Percentiles rank a stretch among this genome's conserved stretches.
These are phyloP conservation scores for Pseudobourletiella spinata DNA, from an alignment of 1,140 invertebrate genomes.

Conservation along the genomic window DNA sequence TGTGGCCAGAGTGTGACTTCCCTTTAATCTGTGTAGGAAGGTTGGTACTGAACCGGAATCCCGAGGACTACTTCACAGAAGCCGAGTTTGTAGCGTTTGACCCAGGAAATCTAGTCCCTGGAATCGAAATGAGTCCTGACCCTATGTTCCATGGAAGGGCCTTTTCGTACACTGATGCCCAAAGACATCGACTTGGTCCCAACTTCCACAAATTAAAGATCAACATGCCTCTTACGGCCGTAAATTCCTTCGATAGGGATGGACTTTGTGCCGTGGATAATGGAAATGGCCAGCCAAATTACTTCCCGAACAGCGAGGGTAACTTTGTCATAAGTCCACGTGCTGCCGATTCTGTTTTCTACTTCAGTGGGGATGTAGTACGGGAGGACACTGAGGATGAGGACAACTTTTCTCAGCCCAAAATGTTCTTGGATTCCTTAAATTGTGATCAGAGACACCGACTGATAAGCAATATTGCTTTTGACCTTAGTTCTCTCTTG, in stretches of 20 bases:
- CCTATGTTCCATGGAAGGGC: slow-evolving; percentile 67
- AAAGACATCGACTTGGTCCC: slow-evolving; percentile 80
- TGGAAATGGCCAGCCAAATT: slow-evolving; percentile 72
- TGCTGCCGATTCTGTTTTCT: too few relatives aligned
- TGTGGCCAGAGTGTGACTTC: too few relatives aligned
- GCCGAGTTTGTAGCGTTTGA: slow-evolving; percentile 74
- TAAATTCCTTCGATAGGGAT: slow-evolving; percentile 76
- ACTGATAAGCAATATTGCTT: too few relatives aligned
- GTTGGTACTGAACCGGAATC: slow-evolving; percentile 58
- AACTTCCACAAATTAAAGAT: slow-evolving; percentile 89
- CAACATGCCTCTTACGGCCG: slow-evolving; percentile 53
- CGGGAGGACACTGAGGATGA: too few relatives aligned
- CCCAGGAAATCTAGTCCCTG: slow-evolving; percentile 50
- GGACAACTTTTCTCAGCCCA: too few relatives aligned
- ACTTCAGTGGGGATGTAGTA: too few relatives aligned
- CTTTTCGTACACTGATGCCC: slow-evolving; percentile 90
- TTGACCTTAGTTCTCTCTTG: too few relatives aligned
- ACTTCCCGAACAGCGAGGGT: slow-evolving; percentile 95
- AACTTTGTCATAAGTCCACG: too few relatives aligned
- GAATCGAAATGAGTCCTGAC: slow-evolving; percentile 47
- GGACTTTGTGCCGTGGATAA: slow-evolving; percentile 57
- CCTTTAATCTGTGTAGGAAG: slow-evolving; percentile 83
- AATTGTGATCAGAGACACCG: too few relatives aligned
- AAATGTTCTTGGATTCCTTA: too few relatives aligned
- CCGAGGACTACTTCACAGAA: slow-evolving; percentile 85